Conservation (phyloP, 2,888 invertebrate genomes). For the Drosophila melanocephala region DNA sequence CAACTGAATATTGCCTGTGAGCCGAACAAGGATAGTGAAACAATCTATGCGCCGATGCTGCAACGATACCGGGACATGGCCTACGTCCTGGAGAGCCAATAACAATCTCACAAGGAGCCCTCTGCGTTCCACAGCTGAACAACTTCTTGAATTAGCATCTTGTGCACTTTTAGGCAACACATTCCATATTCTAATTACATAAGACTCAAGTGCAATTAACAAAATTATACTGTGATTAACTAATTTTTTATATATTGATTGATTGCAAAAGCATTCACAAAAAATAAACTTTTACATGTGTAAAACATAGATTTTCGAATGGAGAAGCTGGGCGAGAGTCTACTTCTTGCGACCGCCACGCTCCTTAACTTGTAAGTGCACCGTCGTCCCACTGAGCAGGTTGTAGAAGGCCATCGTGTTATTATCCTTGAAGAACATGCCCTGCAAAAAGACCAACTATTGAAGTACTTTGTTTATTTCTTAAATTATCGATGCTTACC, state of each 20-base stretch:
- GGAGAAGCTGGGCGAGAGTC: constrained; percentile 49
- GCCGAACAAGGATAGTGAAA: constrained; percentile 90
- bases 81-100: constrained; percentile 62
- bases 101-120: constrained; percentile 11
- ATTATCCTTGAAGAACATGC: constrained; percentile 98
- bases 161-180: constrained; percentile 15
- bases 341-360: constrained; percentile 99
- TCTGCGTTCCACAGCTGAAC: constrained; percentile 14
- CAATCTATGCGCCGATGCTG: constrained; percentile 91
- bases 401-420: constrained; percentile 98
- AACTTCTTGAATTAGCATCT: constrained; percentile 5
- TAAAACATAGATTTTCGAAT: constrained; percentile 10
- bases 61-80: constrained; percentile 88
- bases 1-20: constrained; percentile 88
- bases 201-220: constrained; percentile 76
- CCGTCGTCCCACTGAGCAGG: constrained; percentile 92
- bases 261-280: constrained; percentile 63
- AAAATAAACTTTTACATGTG: constrained; percentile 55
- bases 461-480: background rate
- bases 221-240: constrained; percentile 69
- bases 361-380: constrained; percentile 97
- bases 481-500: constrained; percentile 86
- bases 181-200: constrained; percentile 48
- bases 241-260: constrained; percentile 62
- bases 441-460: constrained; percentile 87